Evolutionary conservation across 2,797 vertebrate genomes (phyloP).

Genomic region (Bradypus variegatus): DNA sequence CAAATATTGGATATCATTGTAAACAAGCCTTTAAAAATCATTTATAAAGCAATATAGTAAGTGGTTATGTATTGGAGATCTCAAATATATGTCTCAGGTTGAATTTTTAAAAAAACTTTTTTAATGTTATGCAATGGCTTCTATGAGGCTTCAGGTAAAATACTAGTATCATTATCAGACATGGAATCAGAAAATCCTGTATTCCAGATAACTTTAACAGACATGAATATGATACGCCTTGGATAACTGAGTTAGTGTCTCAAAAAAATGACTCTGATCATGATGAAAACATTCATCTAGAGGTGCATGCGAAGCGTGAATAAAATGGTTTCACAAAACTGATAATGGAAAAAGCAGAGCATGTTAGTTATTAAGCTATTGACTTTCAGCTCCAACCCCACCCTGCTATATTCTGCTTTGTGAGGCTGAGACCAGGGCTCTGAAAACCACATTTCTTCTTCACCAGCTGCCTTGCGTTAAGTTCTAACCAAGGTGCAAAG

Average conservation of each 20-base stretch:
- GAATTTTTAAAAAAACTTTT: neutral
- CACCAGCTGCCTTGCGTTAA: neutral
- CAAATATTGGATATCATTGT: neutral
- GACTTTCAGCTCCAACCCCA: neutral
- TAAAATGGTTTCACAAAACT: neutral
- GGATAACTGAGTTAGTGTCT: neutral
- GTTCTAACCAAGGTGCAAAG: no score
- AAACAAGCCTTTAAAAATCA: neutral
- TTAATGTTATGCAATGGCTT: neutral
- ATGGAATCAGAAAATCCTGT: neutral
- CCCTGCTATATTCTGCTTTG: no score
- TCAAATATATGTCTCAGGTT: neutral
- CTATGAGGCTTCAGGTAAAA: neutral
- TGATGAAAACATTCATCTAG: neutral
- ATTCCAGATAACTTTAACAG: neutral
- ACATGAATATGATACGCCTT: neutral
- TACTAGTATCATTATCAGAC: neutral
- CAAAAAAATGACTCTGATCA: neutral
- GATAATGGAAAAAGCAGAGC: neutral
- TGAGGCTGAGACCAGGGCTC: neutral
- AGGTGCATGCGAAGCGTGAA: neutral
- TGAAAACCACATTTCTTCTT: neutral
- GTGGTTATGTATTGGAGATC: neutral
- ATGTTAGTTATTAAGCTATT: neutral
- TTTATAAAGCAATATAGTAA: neutral